phyloP scores from a whole-genome alignment of 2,888 invertebrate species.

The Lasius fuliginosus region DNA sequence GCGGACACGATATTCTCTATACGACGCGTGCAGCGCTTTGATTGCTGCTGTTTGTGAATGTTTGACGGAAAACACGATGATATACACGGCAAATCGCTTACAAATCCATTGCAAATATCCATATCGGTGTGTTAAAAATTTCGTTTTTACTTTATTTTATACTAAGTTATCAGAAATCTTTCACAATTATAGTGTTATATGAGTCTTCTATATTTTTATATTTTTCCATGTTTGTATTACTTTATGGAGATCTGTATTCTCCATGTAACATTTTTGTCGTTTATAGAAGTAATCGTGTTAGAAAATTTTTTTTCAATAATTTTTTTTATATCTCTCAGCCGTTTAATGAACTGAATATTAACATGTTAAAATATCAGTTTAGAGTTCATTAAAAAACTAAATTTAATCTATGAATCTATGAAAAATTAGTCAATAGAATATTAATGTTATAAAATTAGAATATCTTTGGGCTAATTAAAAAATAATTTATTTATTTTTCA shows the following conservation, averaged over 20 bases:
- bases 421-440: background rate
- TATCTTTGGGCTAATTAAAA: background rate
- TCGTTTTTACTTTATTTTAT: background rate
- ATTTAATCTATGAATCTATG: background rate
- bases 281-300: background rate
- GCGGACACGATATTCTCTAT: slow-evolving; percentile 17
- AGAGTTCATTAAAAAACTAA: background rate
- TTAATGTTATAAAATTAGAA: background rate
- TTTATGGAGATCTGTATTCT: too few relatives aligned
- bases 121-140: slow-evolving; percentile 6
- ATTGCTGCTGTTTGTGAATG: slow-evolving; percentile 36
- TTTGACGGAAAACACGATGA: slow-evolving; percentile 15
- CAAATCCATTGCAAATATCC: slow-evolving; percentile 15
- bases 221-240: background rate
- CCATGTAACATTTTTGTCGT: background rate
- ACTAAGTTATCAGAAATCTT: background rate
- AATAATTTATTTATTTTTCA: background rate
- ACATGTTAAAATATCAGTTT: background rate
- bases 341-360: background rate
- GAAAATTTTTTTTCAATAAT: background rate
- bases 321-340: background rate
- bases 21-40: slow-evolving; percentile 17
- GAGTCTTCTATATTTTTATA: background rate
- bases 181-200: background rate
- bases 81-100: slow-evolving; percentile 10